Evolutionary conservation across 2,113 vertebrate genomes (phyloP).

Genomic region (Paraplagusia blochii): DNA sequence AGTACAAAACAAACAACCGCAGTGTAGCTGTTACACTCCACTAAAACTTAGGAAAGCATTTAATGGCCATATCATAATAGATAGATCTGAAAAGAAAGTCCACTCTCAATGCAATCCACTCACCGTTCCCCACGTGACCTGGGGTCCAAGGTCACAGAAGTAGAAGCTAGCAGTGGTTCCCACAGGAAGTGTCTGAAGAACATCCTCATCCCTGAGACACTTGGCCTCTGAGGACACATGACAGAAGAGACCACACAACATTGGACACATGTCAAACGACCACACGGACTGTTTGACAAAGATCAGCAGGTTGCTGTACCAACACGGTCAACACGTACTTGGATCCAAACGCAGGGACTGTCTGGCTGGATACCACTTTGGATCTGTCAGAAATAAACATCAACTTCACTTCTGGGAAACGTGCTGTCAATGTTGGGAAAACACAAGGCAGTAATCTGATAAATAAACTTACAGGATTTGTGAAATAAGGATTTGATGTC

Average conservation of each 20-base stretch:
- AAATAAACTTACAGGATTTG: constrained; percentile 80
- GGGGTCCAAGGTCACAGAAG: constrained; percentile 90
- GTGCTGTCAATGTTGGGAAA: background rate
- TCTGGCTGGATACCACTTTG: constrained; percentile 89
- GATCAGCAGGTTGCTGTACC: background rate
- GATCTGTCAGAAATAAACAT: constrained; percentile 73
- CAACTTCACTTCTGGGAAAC: constrained; percentile 1
- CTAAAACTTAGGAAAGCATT: too few relatives aligned
- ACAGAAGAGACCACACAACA: constrained; percentile 3
- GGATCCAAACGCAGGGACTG: constrained; percentile 89
- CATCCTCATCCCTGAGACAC: constrained; percentile 86
- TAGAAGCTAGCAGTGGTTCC: constrained; percentile 93
- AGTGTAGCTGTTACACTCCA: too few relatives aligned
- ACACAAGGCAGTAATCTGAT: background rate
- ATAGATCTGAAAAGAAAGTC: background rate
- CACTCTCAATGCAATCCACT: constrained; percentile 43
- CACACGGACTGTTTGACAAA: background rate
- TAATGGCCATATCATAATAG: too few relatives aligned
- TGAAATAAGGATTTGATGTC: constrained; percentile 92
- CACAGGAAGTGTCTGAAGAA: constrained; percentile 90
- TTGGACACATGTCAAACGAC: background rate
- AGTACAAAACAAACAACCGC: too few relatives aligned
- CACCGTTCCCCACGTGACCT: constrained; percentile 96
- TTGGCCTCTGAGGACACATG: constrained; percentile 78
- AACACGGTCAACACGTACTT: constrained; percentile 74